Conservation (phyloP, 2,888 invertebrate species). For the Ctena decussata region DNA sequence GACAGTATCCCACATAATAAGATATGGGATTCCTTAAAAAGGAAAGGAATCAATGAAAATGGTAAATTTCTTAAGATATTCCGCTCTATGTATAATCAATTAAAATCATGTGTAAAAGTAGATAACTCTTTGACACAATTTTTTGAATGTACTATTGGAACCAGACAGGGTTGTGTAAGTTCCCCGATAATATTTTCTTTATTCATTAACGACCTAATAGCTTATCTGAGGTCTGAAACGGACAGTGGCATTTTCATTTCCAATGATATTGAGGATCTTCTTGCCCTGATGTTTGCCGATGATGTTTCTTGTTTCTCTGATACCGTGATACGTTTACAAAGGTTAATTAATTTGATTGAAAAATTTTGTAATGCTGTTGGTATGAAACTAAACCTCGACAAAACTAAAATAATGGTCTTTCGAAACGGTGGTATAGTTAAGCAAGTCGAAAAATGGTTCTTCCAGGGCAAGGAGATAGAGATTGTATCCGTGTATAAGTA, state of each 20-base stretch:
- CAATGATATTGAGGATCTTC: neutral
- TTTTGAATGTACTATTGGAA: constrained; percentile 12
- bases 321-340: constrained; percentile 8
- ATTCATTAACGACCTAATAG: constrained; percentile 20
- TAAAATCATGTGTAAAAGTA: constrained; percentile 19
- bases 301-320: constrained; percentile 14
- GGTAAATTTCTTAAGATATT: constrained; percentile 1
- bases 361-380: constrained; percentile 14
- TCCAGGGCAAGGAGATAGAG: neutral
- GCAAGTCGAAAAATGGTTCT: neutral
- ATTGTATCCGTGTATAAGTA: neutral
- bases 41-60: constrained; percentile 9
- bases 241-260: neutral
- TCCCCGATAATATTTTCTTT: constrained; percentile 17
- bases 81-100: constrained; percentile 7
- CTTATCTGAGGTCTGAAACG: neutral
- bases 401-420: neutral
- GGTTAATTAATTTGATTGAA: neutral
- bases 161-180: constrained; percentile 5
- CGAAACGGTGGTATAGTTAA: neutral
- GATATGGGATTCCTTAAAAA: neutral
- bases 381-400: neutral
- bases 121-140: neutral
- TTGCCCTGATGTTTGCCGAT: constrained; percentile 17
- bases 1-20: constrained; percentile 7